phyloP scores from a whole-genome alignment of 2,888 invertebrate species.

The Sussaba pulchella region DNA sequence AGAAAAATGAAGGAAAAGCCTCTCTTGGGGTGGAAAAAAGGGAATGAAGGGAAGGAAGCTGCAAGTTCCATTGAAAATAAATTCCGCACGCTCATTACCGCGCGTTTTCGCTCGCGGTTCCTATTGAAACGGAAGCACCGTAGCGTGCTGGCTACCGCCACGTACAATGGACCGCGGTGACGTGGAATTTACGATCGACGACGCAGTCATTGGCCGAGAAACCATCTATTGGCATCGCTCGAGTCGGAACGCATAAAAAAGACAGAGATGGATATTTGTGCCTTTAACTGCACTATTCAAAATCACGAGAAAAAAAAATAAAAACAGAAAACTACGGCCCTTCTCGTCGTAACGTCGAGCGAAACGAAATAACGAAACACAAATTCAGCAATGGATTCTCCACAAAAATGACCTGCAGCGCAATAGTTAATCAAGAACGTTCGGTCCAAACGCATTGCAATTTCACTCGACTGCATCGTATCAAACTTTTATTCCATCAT shows the following conservation, averaged over 20 bases:
- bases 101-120: conserved; percentile 25
- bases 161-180: conserved; percentile 6
- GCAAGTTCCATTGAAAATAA: conserved; percentile 57
- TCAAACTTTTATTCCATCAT: too few species aligned
- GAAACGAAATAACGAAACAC: too few species aligned
- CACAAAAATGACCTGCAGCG: too few species aligned
- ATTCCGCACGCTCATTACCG: conserved; percentile 57
- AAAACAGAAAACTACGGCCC: too few species aligned
- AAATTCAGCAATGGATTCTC: too few species aligned
- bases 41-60: conserved; percentile 11
- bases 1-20: conserved; percentile 19
- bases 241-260: not conserved
- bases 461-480: too few species aligned
- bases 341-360: not conserved
- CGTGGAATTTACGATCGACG: not conserved
- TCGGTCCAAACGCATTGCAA: not conserved
- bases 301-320: not conserved
- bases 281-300: not conserved
- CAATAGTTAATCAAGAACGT: not conserved
- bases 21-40: conserved; percentile 2
- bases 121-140: conserved; percentile 27
- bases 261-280: not conserved
- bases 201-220: not conserved
- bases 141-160: not conserved
- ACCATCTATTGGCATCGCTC: not conserved